Evolutionary conservation across 2,888 invertebrate species (phyloP), one percentile per base, ranked within the genome.

Genomic region (Tetanocera ferruginea): DNA sequence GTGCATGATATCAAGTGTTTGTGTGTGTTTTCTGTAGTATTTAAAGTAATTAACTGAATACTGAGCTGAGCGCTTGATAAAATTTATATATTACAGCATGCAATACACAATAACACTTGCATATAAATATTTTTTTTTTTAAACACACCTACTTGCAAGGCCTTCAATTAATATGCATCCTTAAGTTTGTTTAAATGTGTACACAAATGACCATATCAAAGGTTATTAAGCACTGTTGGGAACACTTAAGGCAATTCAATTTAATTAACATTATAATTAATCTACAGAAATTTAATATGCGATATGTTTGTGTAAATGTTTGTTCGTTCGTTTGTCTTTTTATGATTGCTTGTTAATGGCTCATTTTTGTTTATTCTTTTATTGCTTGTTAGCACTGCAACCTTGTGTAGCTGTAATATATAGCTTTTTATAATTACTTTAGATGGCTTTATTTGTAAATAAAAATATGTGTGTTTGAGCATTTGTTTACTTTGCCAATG

Each of bases 191-290:
- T 55, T 55, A 19, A 55, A 55, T 19, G 55, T 9, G 14, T 55
- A 2, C 23, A 55, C 19, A n/a, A n/a, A 55, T 55, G 8, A 11
- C 19, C 23, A 5, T 19, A 55, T 23, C 19, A n/a, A 66, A 51
- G 37, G 55, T 57, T 76, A 69, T 73, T 57, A 55, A 72, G 62
- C 77, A 64, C 78, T 78, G 69, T 70, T 75, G 62, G 76, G 71
- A 67, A 25, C 43, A 79, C 82, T 79, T 78, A 49, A 75, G 80
- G 83, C 81, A 71, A 81, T 82, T 77, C 73, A 80, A 80, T 82
- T 81, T 80, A 81, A 83, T 82, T 82, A 83, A 82, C 81, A 80
- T 81, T 78, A 79, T 80, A 79, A 81, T 83, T 80, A 82, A 80
- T 19, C 25, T 14, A 31, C 17, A 14, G 71, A 71, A 52, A 71